Base-by-base conservation (phyloP, 2,888 invertebrate species). In the Tubulanus polymorphus region DNA sequence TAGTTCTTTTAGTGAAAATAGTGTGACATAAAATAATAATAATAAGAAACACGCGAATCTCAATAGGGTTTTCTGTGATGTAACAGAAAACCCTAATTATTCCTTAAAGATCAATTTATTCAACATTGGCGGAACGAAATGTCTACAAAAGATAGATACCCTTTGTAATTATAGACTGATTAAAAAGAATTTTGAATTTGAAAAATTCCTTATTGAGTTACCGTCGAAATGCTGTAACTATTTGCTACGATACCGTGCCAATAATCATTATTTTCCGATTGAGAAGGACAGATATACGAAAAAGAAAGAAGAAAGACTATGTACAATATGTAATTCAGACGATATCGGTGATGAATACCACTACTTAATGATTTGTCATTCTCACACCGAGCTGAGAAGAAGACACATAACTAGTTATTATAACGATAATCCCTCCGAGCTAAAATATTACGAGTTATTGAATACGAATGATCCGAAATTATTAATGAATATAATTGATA, bases 221-320 rank as follows among this genome's bases (percentile, higher is more conserved):
- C 26, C 37, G 28, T 8, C 2, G 10, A 28, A 26, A 15, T 12
- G 18, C 15, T 23, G 53, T 15, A 48, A 3, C 8, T 6, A 27
- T 12, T n/a, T 56, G 12, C 28, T 35, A 25, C 32, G 28, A 37
- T 56, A 52, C 25, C 20, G 52, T 25, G 52, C 52, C n/a, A 32
- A 20, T 35, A 52, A 56, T 18, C 25, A 20, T 27, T 47, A 29
- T 48, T 23, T 56, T 10, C 56, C 52, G n/a, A 35, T 56, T 12
- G 56, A 56, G 48, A 26, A 23, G 30, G 52, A 45, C 3, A 52
- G 47, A 48, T 56, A 48, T 28, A n/a, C 49, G 2, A 51, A 46
- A 0, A 45, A 50, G 6, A 50, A 35, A 20, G 23, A 27, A 15
- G 25, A 51, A 37, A 28, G 55, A 41, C 3, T 32, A 20, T 50